Base-by-base conservation (phyloP, 2,888 invertebrate genomes). In the Galeopsomyia nigrocyanea region DNA sequence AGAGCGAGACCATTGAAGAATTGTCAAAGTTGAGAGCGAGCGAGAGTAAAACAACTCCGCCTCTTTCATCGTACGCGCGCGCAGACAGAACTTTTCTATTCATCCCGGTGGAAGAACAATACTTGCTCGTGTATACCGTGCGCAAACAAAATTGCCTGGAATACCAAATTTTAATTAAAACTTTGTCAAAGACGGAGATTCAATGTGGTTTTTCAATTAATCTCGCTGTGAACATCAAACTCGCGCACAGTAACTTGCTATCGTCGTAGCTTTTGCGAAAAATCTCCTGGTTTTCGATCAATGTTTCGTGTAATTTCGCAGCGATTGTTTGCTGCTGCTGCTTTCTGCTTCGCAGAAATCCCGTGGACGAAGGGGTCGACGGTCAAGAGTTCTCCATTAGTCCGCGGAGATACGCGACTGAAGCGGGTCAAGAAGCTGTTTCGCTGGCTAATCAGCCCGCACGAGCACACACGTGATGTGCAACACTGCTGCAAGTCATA, bases 161-260 rank as follows among this genome's bases (percentile, higher is more conserved):
- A 65, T 61, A 65, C n/a, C 47, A 60, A 64, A 58, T 65, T 65
- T 65, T 65, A 71, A 71, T 71, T 71, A 71, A 71, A 68, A 65
- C 46, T 65, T 61, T 49, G 21, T 47, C 47, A 39, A 56, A 70
- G 31, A 65, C 31, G 39, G 26, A 49, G 61, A 60, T 65, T 60
- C 7, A 55, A 65, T 65, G n/a, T 65, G 13, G 7, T 55, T 1
- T 21, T 47, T 16, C 47, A 69, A 57, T 63, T 39, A 46, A 51
- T 5, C 39, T 39, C 39, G 39, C 39, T 39, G 39, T 10, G 26
- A 26, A 39, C 13, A 10, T 39, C 1, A 13, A 39, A 39, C 1
- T 39, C 39, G 7, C 39, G 26, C 26, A n/a, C n/a, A 7, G 39
- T 10, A 39, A 39, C 39, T 7, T 7, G 39, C 5, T 39, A 39